Conservation (phyloP, 2,797 vertebrate species). For the Philypnodon macrostomus region DNA sequence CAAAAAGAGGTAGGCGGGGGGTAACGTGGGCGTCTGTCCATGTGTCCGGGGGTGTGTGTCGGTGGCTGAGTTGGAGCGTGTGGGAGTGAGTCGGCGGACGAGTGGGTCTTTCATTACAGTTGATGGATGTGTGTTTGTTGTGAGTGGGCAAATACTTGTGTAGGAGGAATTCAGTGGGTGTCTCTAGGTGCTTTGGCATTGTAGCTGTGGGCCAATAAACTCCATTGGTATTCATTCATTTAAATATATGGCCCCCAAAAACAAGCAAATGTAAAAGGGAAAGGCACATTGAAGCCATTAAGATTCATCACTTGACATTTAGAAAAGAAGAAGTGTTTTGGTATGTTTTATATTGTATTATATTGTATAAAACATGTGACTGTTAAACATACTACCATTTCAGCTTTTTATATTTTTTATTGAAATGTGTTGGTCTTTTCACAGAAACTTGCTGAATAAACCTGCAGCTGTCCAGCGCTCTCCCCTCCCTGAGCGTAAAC, state of each 20-base stretch:
- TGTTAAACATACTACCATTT: conserved; percentile 45
- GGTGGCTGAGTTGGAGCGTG: conserved; percentile 38
- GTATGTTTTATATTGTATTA: no score
- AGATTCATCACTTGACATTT: no score
- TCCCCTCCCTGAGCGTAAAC: conserved; percentile 42
- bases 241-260: background rate
- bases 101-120: conserved; percentile 49
- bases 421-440: conserved; percentile 42
- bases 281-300: no score
- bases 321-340: no score
- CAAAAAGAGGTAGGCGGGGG: conserved; percentile 49
- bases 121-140: conserved; percentile 57
- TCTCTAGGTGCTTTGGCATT: conserved; percentile 32
- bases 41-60: conserved; percentile 17
- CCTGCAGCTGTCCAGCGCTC: conserved; percentile 36
- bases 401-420: conserved; percentile 12
- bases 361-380: conserved; percentile 28
- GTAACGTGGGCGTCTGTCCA: conserved; percentile 38
- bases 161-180: conserved; percentile 48
- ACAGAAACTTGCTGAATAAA: conserved; percentile 63
- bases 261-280: no score
- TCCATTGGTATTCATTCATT: background rate
- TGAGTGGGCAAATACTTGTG: conserved; percentile 34
- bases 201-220: conserved; percentile 10
- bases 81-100: conserved; percentile 49